A percentile compares a stretch with the other conserved stretches of the same genome.
Conservation (phyloP, 2,113 vertebrate genomes). For the Suricata suricatta region DNA sequence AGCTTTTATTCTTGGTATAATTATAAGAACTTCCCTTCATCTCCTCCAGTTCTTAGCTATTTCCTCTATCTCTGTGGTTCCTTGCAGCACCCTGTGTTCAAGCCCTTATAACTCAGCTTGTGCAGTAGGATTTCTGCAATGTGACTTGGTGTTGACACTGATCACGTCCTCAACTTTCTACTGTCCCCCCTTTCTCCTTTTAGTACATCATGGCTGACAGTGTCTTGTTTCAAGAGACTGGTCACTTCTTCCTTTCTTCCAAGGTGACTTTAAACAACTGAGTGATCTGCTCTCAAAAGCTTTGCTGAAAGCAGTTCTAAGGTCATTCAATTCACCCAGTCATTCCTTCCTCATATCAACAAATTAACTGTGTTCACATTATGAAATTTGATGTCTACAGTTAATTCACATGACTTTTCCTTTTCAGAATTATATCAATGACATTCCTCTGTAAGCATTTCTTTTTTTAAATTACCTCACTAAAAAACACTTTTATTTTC, state of each 20-base stretch:
- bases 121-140: not conserved
- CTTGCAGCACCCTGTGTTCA: not conserved
- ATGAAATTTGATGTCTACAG: not conserved
- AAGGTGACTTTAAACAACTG: not conserved
- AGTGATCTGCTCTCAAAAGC: not conserved
- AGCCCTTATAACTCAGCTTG: not conserved
- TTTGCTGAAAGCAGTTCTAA: not conserved
- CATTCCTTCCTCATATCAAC: not conserved
- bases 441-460: not conserved
- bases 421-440: not conserved
- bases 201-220: not conserved
- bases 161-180: not conserved
- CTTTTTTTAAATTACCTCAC: constrained; percentile 30
- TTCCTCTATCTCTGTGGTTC: not conserved
- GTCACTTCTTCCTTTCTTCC: not conserved
- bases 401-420: not conserved
- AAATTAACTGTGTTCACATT: not conserved
- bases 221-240: not conserved
- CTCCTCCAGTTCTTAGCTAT: not conserved
- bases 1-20: not conserved
- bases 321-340: not conserved
- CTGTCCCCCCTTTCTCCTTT: not conserved
- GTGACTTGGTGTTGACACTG: not conserved
- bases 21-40: not conserved
- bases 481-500: not conserved